phyloP scores from a whole-genome alignment of 1,140 invertebrate species.

The Musca vetustissima region DNA sequence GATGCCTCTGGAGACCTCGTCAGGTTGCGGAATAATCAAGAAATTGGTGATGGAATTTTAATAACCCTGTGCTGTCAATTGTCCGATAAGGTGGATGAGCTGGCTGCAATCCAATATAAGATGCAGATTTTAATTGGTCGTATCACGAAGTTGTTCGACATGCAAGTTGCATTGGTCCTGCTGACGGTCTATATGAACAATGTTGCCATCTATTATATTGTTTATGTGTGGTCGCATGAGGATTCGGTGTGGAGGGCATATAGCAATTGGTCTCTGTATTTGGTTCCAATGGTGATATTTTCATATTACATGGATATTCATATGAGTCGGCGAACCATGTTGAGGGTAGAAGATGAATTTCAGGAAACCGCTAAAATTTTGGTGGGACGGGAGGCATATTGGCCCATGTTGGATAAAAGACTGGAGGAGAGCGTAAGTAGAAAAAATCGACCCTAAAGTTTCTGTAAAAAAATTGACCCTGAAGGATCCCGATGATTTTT shows the following conservation, averaged over 20 bases:
- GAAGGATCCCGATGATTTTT: too few relatives aligned
- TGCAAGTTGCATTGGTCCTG: neutral
- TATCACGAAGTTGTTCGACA: neutral
- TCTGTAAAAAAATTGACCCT: too few relatives aligned
- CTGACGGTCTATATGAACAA: neutral
- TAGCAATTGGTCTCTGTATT: neutral
- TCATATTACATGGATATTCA: neutral
- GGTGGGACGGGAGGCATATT: neutral
- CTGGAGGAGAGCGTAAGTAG: conserved; percentile 10
- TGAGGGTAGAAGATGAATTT: neutral
- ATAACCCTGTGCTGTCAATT: neutral
- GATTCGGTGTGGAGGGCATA: neutral
- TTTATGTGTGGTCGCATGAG: neutral
- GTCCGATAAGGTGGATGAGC: neutral
- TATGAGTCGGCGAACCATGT: neutral
- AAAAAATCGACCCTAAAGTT: too few relatives aligned
- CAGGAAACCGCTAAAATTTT: neutral
- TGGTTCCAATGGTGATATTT: neutral
- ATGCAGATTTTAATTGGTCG: neutral
- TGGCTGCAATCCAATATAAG: neutral
- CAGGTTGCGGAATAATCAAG: neutral
- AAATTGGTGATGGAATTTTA: neutral
- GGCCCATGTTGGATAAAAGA: neutral
- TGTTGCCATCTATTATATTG: neutral
- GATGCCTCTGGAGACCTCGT: neutral